Evolutionary conservation across 2,113 vertebrate genomes (phyloP), one percentile per base, ranked within the genome.

Genomic region (Grantiella picta): DNA sequence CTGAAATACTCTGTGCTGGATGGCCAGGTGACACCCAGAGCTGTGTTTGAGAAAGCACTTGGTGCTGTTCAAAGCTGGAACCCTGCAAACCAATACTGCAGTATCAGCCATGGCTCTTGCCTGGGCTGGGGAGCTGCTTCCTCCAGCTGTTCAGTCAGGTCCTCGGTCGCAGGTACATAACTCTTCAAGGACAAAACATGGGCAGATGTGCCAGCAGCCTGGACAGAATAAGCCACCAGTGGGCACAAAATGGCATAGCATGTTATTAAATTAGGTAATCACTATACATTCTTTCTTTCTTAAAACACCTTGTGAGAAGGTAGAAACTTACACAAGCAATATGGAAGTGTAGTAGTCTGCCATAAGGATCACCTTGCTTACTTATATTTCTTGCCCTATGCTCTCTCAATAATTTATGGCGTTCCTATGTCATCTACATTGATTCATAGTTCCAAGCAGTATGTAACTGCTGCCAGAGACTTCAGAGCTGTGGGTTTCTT

Each of bases 161-260:
- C 64, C 50, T 86, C 35, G 9, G 31, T 12, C 7, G 0, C 2
- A 49, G 20, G 40, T 61, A 8, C 0, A 0, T 36, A 36, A 33
- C 22, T 84, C n/a, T 66, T 78, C 65, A 78, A 68, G 18, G 45
- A 57, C 35, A 80, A 57, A 91, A 40, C 28, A 33, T 8, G 24
- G 53, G 24, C n/a, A 72, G 59, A 18, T 12, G 11, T 73, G 28
- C 36, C 28, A 57, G 59, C 45, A 95, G 68, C 38, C n/a, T 33
- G 50, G 50, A 59, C 25, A 88, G 45, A 80, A 45, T 47, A 36
- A 53, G 36, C 35, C 68, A 81, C 11, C 40, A 56, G 29, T 11
- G 5, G 66, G 16, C 47, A 92, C 31, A 69, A 65, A 73, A 42
- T 50, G 36, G 60, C 56, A 77, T 27, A 64, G n/a, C 27, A 31